Evolutionary conservation across 2,888 invertebrate species (phyloP).

Genomic region (Tenthredo mesomela): DNA sequence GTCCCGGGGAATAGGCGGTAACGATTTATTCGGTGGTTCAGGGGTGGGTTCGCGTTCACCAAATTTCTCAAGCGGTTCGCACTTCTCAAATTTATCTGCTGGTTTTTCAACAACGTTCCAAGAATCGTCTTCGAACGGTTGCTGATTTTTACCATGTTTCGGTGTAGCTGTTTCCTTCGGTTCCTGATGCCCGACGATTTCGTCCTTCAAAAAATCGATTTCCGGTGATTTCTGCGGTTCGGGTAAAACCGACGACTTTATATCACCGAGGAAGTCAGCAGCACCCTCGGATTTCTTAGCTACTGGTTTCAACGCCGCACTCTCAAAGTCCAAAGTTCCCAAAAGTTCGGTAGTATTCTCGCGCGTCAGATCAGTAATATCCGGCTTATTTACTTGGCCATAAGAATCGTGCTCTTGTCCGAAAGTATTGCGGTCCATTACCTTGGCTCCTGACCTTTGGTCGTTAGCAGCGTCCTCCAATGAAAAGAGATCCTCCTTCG

Average conservation of each 20-base stretch:
- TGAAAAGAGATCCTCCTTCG: slow-evolving; percentile 36
- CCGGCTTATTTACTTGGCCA: slow-evolving; percentile 18
- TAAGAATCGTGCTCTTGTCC: slow-evolving; percentile 33
- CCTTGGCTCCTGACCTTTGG: neutral
- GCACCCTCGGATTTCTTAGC: neutral
- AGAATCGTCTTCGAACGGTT: slow-evolving; percentile 59
- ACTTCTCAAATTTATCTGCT: slow-evolving; percentile 30
- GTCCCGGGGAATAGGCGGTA: slow-evolving; percentile 71
- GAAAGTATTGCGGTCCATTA: slow-evolving; percentile 22
- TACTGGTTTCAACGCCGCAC: neutral
- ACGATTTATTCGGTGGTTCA: slow-evolving; percentile 70
- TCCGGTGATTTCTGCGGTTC: slow-evolving; percentile 65
- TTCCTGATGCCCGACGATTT: slow-evolving; percentile 37
- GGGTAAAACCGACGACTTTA: slow-evolving; percentile 65
- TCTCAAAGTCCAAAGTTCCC: slow-evolving; percentile 8
- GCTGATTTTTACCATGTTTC: slow-evolving; percentile 49
- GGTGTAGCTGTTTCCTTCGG: slow-evolving; percentile 10
- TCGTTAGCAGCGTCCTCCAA: neutral
- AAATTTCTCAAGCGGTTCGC: slow-evolving; percentile 48
- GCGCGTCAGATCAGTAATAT: neutral
- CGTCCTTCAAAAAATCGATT: slow-evolving; percentile 64
- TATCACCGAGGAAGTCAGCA: slow-evolving; percentile 59
- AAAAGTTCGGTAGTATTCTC: neutral
- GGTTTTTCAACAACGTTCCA: slow-evolving; percentile 63
- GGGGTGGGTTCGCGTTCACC: slow-evolving; percentile 53